These are phyloP conservation scores for Anaspis maculata DNA, from an alignment of 2,888 invertebrate genomes.

Conservation along the genomic window DNA sequence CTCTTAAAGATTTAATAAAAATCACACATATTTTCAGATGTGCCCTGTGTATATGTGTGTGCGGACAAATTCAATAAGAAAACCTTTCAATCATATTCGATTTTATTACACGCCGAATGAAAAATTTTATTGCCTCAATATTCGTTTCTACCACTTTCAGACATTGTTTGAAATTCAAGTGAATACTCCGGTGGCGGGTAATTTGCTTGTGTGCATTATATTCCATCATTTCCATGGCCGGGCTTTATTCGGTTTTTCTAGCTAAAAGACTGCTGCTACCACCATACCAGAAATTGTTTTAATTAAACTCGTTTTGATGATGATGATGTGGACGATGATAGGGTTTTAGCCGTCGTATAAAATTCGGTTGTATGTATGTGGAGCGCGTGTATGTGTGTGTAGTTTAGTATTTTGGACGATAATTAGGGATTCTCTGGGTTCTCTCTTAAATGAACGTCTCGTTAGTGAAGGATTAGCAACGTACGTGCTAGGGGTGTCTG, in stretches of 20 bases:
- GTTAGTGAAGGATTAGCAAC: conserved; percentile 49
- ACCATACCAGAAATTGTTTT: no score
- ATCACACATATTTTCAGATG: conserved; percentile 30
- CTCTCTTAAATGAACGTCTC: conserved; percentile 39
- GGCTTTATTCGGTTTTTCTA: no score
- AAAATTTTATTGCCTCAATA: conserved; percentile 26
- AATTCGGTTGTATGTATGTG: no score
- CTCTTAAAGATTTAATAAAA: conserved; percentile 35
- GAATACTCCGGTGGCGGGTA: conserved; percentile 12
- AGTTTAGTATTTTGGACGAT: conserved; percentile 25
- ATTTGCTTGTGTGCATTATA: no score
- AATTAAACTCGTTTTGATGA: no score
- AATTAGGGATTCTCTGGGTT: conserved; percentile 29
- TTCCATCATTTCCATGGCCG: no score
- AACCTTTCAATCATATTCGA: conserved; percentile 31
- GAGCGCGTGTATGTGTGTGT: no score
- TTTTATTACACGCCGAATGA: conserved; percentile 27
- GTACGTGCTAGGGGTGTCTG: conserved; percentile 42
- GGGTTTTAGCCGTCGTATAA: no score
- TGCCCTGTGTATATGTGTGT: no score
- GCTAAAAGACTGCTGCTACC: no score
- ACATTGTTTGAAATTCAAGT: conserved; percentile 17
- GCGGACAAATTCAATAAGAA: conserved; percentile 29
- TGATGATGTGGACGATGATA: no score
- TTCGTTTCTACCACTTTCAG: conserved; percentile 15